These are phyloP conservation scores for Sphinx pinastri DNA, from an alignment of 2,888 invertebrate genomes.

Conservation along the genomic window DNA sequence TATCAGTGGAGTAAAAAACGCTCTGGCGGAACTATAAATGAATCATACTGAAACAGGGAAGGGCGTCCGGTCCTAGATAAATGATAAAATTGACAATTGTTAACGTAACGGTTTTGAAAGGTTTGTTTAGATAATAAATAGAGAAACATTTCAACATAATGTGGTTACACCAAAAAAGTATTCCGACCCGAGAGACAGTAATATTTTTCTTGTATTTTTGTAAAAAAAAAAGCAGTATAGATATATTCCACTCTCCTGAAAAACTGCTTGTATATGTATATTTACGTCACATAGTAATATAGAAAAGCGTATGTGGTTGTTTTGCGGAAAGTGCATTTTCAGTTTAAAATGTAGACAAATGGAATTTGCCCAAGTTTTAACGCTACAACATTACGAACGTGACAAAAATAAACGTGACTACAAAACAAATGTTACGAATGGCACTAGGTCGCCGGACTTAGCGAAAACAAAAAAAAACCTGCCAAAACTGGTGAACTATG, in stretches of 20 bases:
- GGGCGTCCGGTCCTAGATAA: conserved; percentile 5
- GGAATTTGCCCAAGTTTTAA: not conserved
- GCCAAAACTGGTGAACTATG: conserved; percentile 9
- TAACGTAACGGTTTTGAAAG: not conserved
- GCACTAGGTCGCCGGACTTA: not conserved
- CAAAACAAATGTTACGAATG: conserved; percentile 15
- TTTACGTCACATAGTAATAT: no score
- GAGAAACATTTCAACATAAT: not conserved
- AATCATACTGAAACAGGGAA: not conserved
- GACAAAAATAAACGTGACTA: not conserved
- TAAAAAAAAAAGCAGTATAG: no score
- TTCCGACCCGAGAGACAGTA: no score
- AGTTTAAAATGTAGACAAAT: no score
- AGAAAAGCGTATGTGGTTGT: no score
- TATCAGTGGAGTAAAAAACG: not conserved
- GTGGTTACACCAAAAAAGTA: not conserved
- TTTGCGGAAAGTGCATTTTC: no score
- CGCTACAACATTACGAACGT: not conserved
- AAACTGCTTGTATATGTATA: no score
- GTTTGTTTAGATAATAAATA: not conserved
- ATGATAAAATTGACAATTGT: not conserved
- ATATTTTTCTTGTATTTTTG: no score
- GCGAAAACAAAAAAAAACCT: conserved; percentile 23
- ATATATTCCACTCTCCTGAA: no score
- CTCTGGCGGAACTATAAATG: not conserved